Evolutionary conservation across 2,888 invertebrate species (phyloP).

Genomic region (Eupithecia insigniata): DNA sequence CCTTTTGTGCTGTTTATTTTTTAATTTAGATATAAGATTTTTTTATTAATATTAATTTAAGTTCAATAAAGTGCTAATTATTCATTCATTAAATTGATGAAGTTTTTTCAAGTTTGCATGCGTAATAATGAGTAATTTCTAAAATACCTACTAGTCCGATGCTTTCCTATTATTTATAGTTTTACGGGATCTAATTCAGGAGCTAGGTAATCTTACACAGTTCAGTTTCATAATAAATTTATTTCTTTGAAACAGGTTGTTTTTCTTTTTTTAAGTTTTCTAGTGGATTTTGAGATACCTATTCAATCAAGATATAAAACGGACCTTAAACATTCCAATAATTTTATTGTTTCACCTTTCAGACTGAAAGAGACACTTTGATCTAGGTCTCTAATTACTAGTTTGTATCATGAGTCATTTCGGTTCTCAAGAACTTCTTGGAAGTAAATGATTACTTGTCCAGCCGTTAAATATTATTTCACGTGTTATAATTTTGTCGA

Average conservation of each 20-base stretch:
- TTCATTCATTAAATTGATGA: no score
- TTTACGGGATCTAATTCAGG: no score
- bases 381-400: constrained; percentile 32
- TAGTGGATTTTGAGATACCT: not conserved
- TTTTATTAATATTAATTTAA: no score
- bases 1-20: no score
- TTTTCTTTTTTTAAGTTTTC: not conserved
- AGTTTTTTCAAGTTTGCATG: not conserved
- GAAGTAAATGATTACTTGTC: constrained; percentile 12
- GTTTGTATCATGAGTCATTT: constrained; percentile 19
- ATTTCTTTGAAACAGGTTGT: not conserved
- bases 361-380: constrained; percentile 16
- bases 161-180: no score
- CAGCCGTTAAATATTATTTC: not conserved
- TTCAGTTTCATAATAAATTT: not conserved
- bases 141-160: not conserved
- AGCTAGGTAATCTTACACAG: not conserved
- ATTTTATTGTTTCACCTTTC: not conserved
- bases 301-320: no score
- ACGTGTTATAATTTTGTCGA: not conserved
- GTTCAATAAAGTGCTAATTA: no score
- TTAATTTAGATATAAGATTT: no score
- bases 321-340: not conserved
- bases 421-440: constrained; percentile 24
- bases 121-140: not conserved